phyloP scores from a whole-genome alignment of 2,888 invertebrate genomes.

The Xylocampa areola region DNA sequence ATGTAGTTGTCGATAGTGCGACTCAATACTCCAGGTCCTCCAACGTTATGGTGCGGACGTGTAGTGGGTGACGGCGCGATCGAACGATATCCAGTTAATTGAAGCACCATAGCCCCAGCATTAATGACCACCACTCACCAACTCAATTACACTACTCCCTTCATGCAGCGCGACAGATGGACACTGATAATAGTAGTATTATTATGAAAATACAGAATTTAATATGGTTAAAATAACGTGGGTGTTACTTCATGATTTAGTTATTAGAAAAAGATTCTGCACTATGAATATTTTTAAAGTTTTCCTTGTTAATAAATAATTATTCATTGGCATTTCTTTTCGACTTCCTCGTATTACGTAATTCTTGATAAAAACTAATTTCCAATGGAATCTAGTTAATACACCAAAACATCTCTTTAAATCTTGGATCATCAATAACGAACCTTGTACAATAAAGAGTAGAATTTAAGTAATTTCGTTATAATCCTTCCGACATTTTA shows the following conservation, averaged over 20 bases:
- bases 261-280: too few species aligned
- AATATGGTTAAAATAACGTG: neutral
- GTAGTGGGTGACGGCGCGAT: conserved; percentile 48
- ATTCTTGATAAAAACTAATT: too few species aligned
- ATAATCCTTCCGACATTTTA: conserved; percentile 53
- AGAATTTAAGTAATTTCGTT: conserved; percentile 54
- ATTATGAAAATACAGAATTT: neutral
- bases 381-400: too few species aligned
- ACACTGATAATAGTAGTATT: conserved; percentile 15
- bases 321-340: too few species aligned
- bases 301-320: too few species aligned
- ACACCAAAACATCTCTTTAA: too few species aligned
- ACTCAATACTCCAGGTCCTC: conserved; percentile 30
- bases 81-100: conserved; percentile 59
- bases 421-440: conserved; percentile 18
- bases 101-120: conserved; percentile 50
- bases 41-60: conserved; percentile 43
- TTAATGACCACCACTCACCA: conserved; percentile 49
- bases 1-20: conserved; percentile 20
- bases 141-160: conserved; percentile 48
- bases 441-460: conserved; percentile 26
- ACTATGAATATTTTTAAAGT: too few species aligned
- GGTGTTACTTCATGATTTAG: neutral
- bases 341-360: too few species aligned
- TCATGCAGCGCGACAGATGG: conserved; percentile 12